Base-by-base conservation (phyloP, 2,888 invertebrate genomes). In the Coenonympha glycerion region DNA sequence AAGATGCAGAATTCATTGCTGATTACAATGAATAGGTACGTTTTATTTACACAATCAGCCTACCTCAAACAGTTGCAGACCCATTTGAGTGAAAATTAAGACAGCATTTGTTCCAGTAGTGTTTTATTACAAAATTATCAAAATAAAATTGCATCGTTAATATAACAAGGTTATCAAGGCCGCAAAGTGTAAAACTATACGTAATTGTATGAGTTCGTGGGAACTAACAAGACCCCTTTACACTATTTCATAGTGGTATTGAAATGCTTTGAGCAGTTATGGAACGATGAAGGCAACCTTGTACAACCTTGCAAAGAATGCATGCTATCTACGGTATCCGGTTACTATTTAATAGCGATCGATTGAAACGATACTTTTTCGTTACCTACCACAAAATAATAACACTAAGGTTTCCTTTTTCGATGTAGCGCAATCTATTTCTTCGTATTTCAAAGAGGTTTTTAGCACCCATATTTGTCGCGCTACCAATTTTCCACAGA, bases 251-350 rank as follows among this genome's bases (percentile, higher is more conserved):
- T 26, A n/a, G n/a, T n/a, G n/a, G 21, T 22, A 37, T 37, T 37
- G 37, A 24, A 15, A 45, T 33, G 15, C 45, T 33, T 5, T 3
- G 19, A 19, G 4, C 21, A 42, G 22, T 3, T 22, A 44, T 45
- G n/a, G 3, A 33, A 31, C n/a, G 44, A 31, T 19, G 26, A 28
- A 13, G 24, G 42, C 30, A 24, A 39, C 52, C 52, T 52, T 36
- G 22, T 16, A 37, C 47, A 47, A 21, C 47, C 47, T 52, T 52
- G 52, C 30, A 8, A 47, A 44, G 28, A 47, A 52, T 47, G 41
- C 36, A 18, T 16, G 41, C 26, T 30, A 21, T 51, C 22, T 21
- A 13, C 22, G 19, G 39, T 31, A 39, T 39, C 39, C 26, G 31
- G 39, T 41, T 41, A 28, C 21, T 33, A 33, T 46, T 13, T 15